These are phyloP conservation scores for Orthosia gracilis DNA, from an alignment of 2,888 invertebrate species.

Conservation along the genomic window DNA sequence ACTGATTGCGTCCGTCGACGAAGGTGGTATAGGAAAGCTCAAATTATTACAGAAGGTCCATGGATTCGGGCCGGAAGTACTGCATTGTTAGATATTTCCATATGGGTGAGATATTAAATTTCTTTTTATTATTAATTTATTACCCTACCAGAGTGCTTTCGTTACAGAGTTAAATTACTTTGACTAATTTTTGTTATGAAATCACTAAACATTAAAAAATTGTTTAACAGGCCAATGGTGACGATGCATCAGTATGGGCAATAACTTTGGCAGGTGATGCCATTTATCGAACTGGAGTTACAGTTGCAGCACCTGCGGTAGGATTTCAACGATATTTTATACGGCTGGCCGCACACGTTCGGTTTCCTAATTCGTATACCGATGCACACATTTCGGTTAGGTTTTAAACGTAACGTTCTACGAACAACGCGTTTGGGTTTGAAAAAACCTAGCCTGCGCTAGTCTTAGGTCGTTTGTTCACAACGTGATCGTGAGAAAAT, in stretches of 20 bases:
- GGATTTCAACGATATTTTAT: slow-evolving; percentile 66
- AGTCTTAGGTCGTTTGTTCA: no score
- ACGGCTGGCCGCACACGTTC: no score
- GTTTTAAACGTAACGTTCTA: no score
- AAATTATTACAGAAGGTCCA: slow-evolving; percentile 96
- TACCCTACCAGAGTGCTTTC: background rate
- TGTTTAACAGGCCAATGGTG: slow-evolving; percentile 76
- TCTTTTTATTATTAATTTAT: background rate
- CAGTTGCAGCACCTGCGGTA: slow-evolving; percentile 94
- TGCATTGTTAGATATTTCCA: slow-evolving; percentile 95
- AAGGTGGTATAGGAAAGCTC: slow-evolving; percentile 96
- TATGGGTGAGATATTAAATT: slow-evolving; percentile 90
- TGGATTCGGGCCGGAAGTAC: slow-evolving; percentile 97
- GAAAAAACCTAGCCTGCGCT: no score
- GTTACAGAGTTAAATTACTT: background rate
- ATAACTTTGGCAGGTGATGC: slow-evolving; percentile 97
- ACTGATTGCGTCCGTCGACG: slow-evolving; percentile 97
- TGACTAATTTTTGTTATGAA: slow-evolving; percentile 5
- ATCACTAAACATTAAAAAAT: background rate
- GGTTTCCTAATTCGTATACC: no score
- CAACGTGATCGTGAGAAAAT: no score
- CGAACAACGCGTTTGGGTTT: no score
- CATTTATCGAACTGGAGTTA: slow-evolving; percentile 95
- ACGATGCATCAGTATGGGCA: slow-evolving; percentile 94
- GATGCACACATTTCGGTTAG: no score